These are phyloP conservation scores for Idaea biselata DNA, from an alignment of 2,888 invertebrate genomes.

Conservation along the genomic window DNA sequence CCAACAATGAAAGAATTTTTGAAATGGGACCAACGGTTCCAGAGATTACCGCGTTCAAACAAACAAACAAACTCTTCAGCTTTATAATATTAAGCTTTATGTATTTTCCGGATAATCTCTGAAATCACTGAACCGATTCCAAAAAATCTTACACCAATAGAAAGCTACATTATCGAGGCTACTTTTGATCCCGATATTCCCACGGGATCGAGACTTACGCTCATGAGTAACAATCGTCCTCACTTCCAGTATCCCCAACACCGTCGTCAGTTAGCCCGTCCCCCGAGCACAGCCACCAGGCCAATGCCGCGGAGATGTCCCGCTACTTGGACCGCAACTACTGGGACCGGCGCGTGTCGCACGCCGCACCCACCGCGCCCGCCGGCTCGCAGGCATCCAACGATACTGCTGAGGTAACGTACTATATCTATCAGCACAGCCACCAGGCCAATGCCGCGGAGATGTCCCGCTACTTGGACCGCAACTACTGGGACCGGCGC, in stretches of 20 bases:
- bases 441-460: conserved; percentile 86
- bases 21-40: too few species aligned
- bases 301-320: conserved; percentile 88
- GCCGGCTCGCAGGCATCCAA: conserved; percentile 66
- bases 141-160: too few species aligned
- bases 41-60: too few species aligned
- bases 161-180: too few species aligned
- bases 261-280: conserved; percentile 72
- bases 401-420: conserved; percentile 48
- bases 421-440: conserved; percentile 46
- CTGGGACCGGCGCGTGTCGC: conserved; percentile 88
- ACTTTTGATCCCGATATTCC: too few species aligned
- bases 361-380: conserved; percentile 81
- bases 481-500: conserved; percentile 94
- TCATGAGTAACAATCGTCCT: neutral
- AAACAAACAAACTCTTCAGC: too few species aligned
- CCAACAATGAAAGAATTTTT: too few species aligned
- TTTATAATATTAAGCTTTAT: too few species aligned
- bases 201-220: too few species aligned
- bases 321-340: conserved; percentile 95
- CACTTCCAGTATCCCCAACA: conserved; percentile 62
- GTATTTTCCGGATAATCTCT: too few species aligned
- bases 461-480: conserved; percentile 94
- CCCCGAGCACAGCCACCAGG: conserved; percentile 80
- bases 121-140: too few species aligned